These are phyloP conservation scores for Nemopilema nomurai DNA, from an alignment of 30 jellyfish, hydroid and myxozoan genomes.

Conservation along the genomic window DNA sequence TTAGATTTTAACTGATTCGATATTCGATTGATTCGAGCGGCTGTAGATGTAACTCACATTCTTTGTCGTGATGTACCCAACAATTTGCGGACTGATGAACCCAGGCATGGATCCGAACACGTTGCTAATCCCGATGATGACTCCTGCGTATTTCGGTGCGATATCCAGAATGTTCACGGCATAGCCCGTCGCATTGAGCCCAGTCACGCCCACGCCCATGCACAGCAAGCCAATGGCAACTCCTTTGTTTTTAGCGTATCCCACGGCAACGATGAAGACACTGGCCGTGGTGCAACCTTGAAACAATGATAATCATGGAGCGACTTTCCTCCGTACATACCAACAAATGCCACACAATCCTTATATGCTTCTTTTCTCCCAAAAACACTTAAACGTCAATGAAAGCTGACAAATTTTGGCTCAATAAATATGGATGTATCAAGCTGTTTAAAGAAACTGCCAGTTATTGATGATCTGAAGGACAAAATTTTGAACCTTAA, in stretches of 20 bases:
- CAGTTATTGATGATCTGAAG: too few species aligned
- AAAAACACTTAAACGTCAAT: too few species aligned
- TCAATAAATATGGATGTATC: too few species aligned
- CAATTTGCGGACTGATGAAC: slow-evolving; percentile 96
- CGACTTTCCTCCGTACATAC: too few species aligned
- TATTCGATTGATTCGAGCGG: neutral
- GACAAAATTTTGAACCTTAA: too few species aligned
- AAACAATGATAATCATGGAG: too few species aligned
- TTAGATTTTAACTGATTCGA: too few species aligned
- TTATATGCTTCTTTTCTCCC: too few species aligned
- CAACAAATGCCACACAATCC: too few species aligned
- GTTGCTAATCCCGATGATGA: slow-evolving; percentile 96
- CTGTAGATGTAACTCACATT: slow-evolving; percentile 79
- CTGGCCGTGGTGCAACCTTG: slow-evolving; percentile 99
- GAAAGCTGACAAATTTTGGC: too few species aligned
- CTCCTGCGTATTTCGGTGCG: slow-evolving; percentile 99
- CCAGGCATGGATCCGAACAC: slow-evolving; percentile 99
- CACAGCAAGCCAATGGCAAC: slow-evolving; percentile 93
- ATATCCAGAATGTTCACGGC: slow-evolving; percentile 99
- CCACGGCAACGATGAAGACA: slow-evolving; percentile 97
- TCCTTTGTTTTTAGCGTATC: slow-evolving; percentile 94
- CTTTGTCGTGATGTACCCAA: slow-evolving; percentile 94
- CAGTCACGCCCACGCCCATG: slow-evolving; percentile 99
- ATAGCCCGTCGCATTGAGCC: slow-evolving; percentile 99
- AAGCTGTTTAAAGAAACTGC: too few species aligned